These are phyloP conservation scores for Acrobasis suavella DNA, from an alignment of 2,888 invertebrate species.

Conservation along the genomic window DNA sequence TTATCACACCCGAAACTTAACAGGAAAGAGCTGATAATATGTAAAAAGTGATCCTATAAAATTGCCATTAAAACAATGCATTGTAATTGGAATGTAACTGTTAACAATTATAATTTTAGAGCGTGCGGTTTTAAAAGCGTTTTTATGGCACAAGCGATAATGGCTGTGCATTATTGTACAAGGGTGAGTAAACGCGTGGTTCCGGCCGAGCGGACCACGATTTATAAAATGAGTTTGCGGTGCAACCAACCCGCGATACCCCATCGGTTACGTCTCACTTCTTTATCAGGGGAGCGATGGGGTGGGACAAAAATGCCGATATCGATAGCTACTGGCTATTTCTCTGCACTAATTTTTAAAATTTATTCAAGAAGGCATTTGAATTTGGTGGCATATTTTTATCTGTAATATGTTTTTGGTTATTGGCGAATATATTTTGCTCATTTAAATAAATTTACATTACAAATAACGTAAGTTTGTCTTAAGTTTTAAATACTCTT, in stretches of 20 bases:
- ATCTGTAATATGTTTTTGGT: too few relatives aligned
- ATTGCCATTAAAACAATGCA: neutral
- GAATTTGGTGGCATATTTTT: too few relatives aligned
- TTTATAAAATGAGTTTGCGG: slow-evolving; percentile 83
- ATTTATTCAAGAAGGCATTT: too few relatives aligned
- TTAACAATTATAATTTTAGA: slow-evolving; percentile 14
- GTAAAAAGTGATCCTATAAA: too few relatives aligned
- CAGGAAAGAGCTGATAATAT: too few relatives aligned
- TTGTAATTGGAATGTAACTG: neutral
- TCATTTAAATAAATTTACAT: too few relatives aligned
- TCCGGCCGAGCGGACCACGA: slow-evolving; percentile 75
- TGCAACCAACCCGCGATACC: slow-evolving; percentile 79
- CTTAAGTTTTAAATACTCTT: too few relatives aligned
- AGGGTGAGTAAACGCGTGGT: slow-evolving; percentile 75
- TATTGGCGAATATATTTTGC: too few relatives aligned
- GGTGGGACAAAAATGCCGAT: neutral
- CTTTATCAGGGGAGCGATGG: slow-evolving; percentile 58
- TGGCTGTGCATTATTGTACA: slow-evolving; percentile 55
- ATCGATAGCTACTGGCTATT: neutral
- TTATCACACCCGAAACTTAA: too few relatives aligned
- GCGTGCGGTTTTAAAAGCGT: slow-evolving; percentile 20
- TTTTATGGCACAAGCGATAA: slow-evolving; percentile 46
- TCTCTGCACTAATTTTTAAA: too few relatives aligned
- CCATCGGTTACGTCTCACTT: slow-evolving; percentile 82
- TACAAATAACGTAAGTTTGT: too few relatives aligned